These are phyloP conservation scores for Alloplasta piceator DNA, from an alignment of 2,888 invertebrate species.

Conservation along the genomic window DNA sequence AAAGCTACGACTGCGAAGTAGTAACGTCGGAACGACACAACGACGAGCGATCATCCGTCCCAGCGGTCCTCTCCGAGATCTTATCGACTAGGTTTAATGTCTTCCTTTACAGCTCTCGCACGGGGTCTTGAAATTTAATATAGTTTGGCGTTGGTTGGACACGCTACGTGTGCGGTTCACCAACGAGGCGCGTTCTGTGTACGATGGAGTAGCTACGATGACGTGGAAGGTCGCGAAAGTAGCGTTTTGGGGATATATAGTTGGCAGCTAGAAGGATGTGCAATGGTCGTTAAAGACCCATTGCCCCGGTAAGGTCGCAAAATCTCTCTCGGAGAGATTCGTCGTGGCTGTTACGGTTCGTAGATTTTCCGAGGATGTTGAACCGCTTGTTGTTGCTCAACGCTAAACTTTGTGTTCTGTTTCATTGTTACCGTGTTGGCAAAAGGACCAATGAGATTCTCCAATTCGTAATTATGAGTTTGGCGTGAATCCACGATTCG, in stretches of 20 bases:
- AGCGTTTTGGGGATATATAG: constrained; percentile 15
- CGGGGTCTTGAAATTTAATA: constrained; percentile 51
- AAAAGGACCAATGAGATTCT: not conserved
- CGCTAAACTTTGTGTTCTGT: not conserved
- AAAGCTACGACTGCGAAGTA: constrained; percentile 1
- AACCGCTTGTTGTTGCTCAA: constrained; percentile 11
- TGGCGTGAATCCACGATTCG: not conserved
- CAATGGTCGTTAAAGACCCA: constrained; percentile 28
- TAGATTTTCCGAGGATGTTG: not conserved
- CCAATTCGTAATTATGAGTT: not conserved
- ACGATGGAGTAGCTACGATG: constrained; percentile 36
- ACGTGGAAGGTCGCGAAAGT: not conserved
- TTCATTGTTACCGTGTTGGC: too few relatives aligned
- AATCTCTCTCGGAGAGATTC: constrained; percentile 16
- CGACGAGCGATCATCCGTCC: constrained; percentile 6
- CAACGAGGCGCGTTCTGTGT: constrained; percentile 1
- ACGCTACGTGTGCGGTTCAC: constrained; percentile 8
- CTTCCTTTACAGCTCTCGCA: constrained; percentile 27
- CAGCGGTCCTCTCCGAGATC: not conserved
- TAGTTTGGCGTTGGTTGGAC: constrained; percentile 11
- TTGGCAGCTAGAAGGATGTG: constrained; percentile 28
- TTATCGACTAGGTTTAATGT: constrained; percentile 41
- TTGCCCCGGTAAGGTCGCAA: constrained; percentile 12
- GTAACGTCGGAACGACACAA: constrained; percentile 3
- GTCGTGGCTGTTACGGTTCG: not conserved